Percentiles rank a stretch among this genome's conserved stretches.
These are phyloP conservation scores for Troglohyphantes excavatus DNA, from an alignment of 2,888 invertebrate genomes.

Conservation along the genomic window DNA sequence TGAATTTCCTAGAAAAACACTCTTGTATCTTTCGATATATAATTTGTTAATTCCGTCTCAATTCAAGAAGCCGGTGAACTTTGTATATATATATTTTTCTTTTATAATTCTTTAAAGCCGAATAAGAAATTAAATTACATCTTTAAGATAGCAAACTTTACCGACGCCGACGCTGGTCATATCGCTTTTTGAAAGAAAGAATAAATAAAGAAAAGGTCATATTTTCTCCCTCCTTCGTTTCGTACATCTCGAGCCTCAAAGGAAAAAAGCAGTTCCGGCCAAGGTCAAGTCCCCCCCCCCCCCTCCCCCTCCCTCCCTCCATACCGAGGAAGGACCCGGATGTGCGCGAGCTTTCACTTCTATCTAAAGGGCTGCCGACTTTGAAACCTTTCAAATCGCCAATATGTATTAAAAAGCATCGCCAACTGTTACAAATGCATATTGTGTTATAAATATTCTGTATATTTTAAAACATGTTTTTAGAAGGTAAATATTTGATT, in stretches of 20 bases:
- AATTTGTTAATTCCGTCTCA: too few species aligned
- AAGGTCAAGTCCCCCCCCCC: conserved; percentile 66
- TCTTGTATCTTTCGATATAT: too few species aligned
- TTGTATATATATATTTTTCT: too few species aligned
- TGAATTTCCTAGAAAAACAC: too few species aligned
- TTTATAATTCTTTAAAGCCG: too few species aligned
- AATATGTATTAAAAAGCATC: neutral
- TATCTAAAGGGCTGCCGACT: neutral
- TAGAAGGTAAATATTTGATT: too few species aligned
- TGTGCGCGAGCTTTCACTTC: conserved; percentile 77
- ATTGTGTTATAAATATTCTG: too few species aligned
- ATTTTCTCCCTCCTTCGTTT: neutral
- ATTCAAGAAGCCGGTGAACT: too few species aligned
- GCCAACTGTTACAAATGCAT: conserved; percentile 4
- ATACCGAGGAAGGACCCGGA: conserved; percentile 69
- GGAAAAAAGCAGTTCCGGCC: conserved; percentile 53
- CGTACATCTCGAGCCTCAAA: conserved; percentile 48
- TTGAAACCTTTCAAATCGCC: too few species aligned
- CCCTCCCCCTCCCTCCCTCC: conserved; percentile 5
- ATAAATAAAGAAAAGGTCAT: neutral
- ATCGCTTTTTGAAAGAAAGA: neutral
- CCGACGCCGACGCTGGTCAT: neutral
- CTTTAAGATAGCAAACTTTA: too few species aligned
- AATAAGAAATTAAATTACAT: too few species aligned
- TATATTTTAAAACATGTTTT: too few species aligned